These are phyloP conservation scores for Mimumesa dahlbomi DNA, from an alignment of 2,888 invertebrate species.

Conservation along the genomic window DNA sequence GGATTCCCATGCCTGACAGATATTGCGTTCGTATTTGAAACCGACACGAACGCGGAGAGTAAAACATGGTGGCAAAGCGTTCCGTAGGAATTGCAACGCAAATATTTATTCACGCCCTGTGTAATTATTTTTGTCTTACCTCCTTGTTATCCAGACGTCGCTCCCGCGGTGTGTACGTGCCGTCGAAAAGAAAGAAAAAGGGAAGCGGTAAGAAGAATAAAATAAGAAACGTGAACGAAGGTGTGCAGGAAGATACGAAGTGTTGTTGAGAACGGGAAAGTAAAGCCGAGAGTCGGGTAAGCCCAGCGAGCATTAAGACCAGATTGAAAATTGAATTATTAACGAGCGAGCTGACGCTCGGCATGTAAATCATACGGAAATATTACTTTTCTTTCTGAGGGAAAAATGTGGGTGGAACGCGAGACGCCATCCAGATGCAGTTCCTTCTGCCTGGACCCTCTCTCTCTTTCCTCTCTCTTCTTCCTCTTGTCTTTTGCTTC, in stretches of 20 bases:
- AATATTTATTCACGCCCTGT: not conserved
- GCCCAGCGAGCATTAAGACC: constrained; percentile 61
- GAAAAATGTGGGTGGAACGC: constrained; percentile 37
- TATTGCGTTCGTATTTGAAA: no score
- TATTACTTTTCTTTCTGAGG: constrained; percentile 61
- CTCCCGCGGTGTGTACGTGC: no score
- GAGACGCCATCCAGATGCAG: constrained; percentile 30
- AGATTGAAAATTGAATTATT: constrained; percentile 75
- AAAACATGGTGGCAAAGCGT: no score
- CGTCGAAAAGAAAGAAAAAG: constrained; percentile 2
- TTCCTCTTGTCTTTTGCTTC: not conserved
- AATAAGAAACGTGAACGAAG: constrained; percentile 10
- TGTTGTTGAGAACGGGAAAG: not conserved
- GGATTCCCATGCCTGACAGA: no score
- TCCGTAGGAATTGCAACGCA: no score
- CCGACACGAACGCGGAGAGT: no score
- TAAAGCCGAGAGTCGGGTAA: constrained; percentile 15
- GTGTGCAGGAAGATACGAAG: not conserved
- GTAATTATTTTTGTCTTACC: not conserved
- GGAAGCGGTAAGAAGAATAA: not conserved
- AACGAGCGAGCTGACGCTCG: constrained; percentile 64
- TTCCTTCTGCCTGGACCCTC: constrained; percentile 15
- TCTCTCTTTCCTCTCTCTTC: constrained; percentile 1
- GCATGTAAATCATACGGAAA: constrained; percentile 72
- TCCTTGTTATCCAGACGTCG: not conserved